Evolutionary conservation across 1,140 invertebrate species (phyloP).

Genomic region (Diorhabda carinulata): DNA sequence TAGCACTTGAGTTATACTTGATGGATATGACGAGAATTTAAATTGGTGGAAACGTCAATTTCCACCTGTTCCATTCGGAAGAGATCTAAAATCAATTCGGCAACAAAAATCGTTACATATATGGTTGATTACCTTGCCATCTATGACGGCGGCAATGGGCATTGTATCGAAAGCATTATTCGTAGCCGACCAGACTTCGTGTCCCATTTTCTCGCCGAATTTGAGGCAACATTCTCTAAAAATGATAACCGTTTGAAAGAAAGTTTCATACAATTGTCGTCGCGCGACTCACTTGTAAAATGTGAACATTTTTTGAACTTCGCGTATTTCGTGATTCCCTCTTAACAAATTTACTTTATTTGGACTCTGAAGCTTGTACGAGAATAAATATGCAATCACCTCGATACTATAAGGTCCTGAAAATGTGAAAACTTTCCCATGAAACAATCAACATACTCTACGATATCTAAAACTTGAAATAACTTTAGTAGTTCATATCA

Average conservation of each 20-base stretch:
- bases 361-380: constrained; percentile 61
- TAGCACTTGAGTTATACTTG: too few relatives aligned
- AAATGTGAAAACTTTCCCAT: background rate
- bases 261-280: background rate
- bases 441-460: too few relatives aligned
- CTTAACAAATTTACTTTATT: constrained; percentile 58
- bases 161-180: constrained; percentile 69
- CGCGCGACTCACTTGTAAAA: constrained; percentile 56
- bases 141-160: constrained; percentile 67
- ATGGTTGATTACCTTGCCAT: constrained; percentile 54
- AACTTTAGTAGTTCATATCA: too few relatives aligned
- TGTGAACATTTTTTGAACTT: constrained; percentile 66
- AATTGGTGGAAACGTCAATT: too few relatives aligned
- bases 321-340: constrained; percentile 64
- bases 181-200: constrained; percentile 63
- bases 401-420: constrained; percentile 56
- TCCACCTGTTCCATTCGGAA: too few relatives aligned
- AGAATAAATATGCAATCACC: constrained; percentile 61
- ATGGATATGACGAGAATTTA: too few relatives aligned
- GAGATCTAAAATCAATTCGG: too few relatives aligned
- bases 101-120: too few relatives aligned
- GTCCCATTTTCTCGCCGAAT: constrained; percentile 61
- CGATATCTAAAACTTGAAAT: too few relatives aligned
- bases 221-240: constrained; percentile 59
- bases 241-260: background rate